Conservation (phyloP, 1,140 invertebrate genomes). For the Argopecten irradians region DNA sequence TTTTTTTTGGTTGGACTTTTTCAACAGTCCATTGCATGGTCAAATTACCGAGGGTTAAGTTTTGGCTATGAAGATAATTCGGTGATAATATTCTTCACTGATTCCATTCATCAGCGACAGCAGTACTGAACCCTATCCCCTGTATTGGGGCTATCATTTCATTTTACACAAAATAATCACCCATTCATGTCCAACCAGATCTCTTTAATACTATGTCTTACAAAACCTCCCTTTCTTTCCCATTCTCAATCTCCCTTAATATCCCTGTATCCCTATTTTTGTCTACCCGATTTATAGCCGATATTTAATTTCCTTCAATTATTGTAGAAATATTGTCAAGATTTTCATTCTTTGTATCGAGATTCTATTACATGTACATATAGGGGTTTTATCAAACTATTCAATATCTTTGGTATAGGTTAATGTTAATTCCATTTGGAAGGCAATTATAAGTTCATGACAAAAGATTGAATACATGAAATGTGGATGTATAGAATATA, state of each 20-base stretch:
- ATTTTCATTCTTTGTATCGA: background rate
- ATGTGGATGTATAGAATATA: background rate
- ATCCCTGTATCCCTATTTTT: background rate
- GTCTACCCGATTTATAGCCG: background rate
- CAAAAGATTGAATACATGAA: background rate
- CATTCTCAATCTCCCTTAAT: background rate
- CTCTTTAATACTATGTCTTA: background rate
- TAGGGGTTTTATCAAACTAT: background rate
- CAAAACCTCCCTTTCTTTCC: background rate
- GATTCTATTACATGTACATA: background rate
- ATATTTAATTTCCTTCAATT: slow-evolving; percentile 10
- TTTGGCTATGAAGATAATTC: background rate
- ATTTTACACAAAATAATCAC: background rate
- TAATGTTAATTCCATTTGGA: background rate
- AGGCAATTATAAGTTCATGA: background rate
- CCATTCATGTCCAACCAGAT: background rate
- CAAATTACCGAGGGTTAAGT: background rate
- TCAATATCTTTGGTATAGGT: background rate
- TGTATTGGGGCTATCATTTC: slow-evolving; percentile 15
- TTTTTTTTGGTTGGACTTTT: background rate
- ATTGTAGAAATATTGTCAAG: background rate
- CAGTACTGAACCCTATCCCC: background rate
- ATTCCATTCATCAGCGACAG: background rate
- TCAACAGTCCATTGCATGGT: slow-evolving; percentile 4
- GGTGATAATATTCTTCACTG: slow-evolving; percentile 10